These are phyloP conservation scores for Oceanodroma tethys DNA, from an alignment of 2,113 vertebrate genomes.

Conservation along the genomic window DNA sequence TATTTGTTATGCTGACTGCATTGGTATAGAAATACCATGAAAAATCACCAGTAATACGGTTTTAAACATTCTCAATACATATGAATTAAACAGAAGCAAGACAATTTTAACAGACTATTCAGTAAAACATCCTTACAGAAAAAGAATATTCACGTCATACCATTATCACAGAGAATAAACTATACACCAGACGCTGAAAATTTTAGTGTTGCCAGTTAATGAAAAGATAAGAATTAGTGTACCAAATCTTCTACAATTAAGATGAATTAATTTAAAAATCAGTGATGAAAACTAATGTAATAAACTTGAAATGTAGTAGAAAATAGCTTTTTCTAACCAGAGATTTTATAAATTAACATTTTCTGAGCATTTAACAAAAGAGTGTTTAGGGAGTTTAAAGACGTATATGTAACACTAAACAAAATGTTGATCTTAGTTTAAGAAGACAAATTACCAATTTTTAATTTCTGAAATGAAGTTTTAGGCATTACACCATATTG, in stretches of 20 bases:
- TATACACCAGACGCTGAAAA: background rate
- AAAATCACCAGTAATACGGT: background rate
- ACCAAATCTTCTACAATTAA: slow-evolving; percentile 23
- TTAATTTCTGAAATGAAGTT: background rate
- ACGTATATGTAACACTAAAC: background rate
- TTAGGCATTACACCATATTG: background rate
- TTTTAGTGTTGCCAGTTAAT: slow-evolving; percentile 1
- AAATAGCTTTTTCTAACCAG: background rate
- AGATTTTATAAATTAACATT: background rate
- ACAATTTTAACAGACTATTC: background rate
- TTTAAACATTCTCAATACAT: background rate
- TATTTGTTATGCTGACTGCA: background rate
- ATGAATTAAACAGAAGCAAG: background rate
- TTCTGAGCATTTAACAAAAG: background rate
- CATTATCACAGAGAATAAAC: background rate
- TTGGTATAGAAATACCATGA: background rate
- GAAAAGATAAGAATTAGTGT: slow-evolving; percentile 12
- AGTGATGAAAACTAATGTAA: background rate
- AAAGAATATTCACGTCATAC: background rate
- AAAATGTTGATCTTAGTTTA: background rate
- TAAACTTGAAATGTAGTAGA: background rate
- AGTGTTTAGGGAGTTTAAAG: background rate
- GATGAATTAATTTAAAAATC: slow-evolving; percentile 2
- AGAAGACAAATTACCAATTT: background rate
- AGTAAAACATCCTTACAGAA: background rate